Percentiles rank a stretch among this genome's conserved stretches.
These are phyloP conservation scores for Rhagonycha fulva DNA, from an alignment of 2,888 invertebrate species.

Conservation along the genomic window DNA sequence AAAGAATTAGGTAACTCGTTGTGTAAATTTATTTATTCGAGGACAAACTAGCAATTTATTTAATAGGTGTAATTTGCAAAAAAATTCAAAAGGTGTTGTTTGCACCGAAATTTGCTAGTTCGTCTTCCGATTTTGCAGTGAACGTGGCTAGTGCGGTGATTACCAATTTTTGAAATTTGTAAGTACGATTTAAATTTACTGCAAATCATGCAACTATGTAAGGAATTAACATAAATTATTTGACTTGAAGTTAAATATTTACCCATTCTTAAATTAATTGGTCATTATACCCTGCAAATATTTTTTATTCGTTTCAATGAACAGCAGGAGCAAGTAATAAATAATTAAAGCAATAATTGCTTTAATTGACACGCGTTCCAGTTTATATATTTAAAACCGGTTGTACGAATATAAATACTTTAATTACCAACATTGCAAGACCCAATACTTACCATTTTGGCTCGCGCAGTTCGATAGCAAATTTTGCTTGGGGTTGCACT, in stretches of 20 bases:
- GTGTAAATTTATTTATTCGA: constrained; percentile 39
- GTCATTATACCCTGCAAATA: neutral
- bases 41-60: constrained; percentile 43
- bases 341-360: neutral
- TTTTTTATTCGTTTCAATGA: neutral
- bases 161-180: neutral
- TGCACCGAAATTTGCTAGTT: constrained; percentile 10
- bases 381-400: neutral
- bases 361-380: neutral
- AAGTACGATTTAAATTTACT: neutral
- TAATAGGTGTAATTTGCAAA: constrained; percentile 34
- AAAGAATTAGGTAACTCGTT: constrained; percentile 38
- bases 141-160: neutral
- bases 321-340: neutral
- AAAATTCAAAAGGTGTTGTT: constrained; percentile 14
- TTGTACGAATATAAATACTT: neutral
- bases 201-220: neutral
- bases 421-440: neutral
- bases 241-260: neutral
- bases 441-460: neutral
- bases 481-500: neutral
- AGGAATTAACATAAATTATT: neutral
- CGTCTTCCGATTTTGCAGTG: neutral
- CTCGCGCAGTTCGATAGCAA: neutral
- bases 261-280: neutral